Conservation (phyloP, 2,797 vertebrate genomes). For the Rhynchonycteris naso region DNA sequence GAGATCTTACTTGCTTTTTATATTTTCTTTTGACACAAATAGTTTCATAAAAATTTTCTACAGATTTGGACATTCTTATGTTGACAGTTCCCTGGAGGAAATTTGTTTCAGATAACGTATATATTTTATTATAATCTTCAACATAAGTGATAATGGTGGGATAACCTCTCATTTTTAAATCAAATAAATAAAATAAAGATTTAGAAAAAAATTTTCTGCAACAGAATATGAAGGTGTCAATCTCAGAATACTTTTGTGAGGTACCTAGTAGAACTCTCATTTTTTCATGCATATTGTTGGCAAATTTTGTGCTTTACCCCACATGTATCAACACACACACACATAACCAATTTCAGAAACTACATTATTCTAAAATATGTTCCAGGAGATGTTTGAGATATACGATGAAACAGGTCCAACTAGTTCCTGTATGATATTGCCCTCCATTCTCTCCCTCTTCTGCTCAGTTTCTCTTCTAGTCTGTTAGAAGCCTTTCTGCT, state of each 20-base stretch:
- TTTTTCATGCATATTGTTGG: neutral
- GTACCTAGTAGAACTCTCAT: neutral
- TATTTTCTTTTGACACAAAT: neutral
- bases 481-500: neutral
- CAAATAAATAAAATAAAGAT: constrained; percentile 7
- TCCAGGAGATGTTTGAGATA: neutral
- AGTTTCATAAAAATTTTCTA: neutral
- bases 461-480: neutral
- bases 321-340: neutral
- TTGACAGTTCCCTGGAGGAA: neutral
- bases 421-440: neutral
- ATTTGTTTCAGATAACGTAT: constrained; percentile 12
- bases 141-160: neutral
- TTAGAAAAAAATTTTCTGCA: neutral
- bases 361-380: neutral
- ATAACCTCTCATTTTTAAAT: constrained; percentile 31
- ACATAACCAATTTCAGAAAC: neutral
- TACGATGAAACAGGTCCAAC: neutral
- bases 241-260: neutral
- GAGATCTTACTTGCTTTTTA: neutral
- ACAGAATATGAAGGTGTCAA: neutral
- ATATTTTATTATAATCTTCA: neutral
- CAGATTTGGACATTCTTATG: neutral
- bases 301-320: neutral
- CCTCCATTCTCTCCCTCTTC: neutral